A percentile compares a stretch with the other conserved stretches of the same genome.
These are phyloP conservation scores for Apostichopus leukothele DNA, from an alignment of 53 echinoderm and acorn worm species.

Conservation along the genomic window DNA sequence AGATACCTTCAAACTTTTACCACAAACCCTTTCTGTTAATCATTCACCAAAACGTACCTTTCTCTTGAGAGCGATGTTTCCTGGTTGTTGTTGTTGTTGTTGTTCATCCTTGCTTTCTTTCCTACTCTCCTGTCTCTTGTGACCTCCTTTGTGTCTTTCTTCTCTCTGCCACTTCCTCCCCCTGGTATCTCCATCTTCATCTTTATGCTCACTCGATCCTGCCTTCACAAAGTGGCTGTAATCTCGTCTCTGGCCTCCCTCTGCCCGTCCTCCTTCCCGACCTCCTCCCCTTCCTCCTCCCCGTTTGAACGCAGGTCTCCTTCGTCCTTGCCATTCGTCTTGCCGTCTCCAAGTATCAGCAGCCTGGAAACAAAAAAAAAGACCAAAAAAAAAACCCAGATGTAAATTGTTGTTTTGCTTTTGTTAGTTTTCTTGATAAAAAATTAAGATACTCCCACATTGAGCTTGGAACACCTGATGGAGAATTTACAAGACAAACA, in stretches of 20 bases:
- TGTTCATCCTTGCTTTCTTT: conserved; percentile 33
- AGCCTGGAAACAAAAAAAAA: not conserved
- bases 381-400: no score
- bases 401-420: no score
- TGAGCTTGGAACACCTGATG: no score
- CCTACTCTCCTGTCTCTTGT: not conserved
- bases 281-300: not conserved
- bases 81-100: not conserved
- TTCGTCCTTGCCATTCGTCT: not conserved
- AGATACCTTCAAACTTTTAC: no score
- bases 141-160: not conserved
- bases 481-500: no score
- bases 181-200: not conserved
- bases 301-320: conserved; percentile 28
- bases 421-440: no score
- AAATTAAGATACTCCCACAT: no score
- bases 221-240: conserved; percentile 33
- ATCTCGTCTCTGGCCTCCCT: not conserved
- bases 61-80: conserved; percentile 21
- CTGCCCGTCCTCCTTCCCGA: not conserved
- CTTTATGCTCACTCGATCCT: not conserved
- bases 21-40: no score
- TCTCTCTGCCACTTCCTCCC: not conserved
- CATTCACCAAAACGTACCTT: conserved; percentile 14
- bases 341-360: not conserved